Percentiles rank a stretch among this genome's conserved stretches.
phyloP scores from a whole-genome alignment of 2,797 vertebrate species.

The Gobio occitaniae region DNA sequence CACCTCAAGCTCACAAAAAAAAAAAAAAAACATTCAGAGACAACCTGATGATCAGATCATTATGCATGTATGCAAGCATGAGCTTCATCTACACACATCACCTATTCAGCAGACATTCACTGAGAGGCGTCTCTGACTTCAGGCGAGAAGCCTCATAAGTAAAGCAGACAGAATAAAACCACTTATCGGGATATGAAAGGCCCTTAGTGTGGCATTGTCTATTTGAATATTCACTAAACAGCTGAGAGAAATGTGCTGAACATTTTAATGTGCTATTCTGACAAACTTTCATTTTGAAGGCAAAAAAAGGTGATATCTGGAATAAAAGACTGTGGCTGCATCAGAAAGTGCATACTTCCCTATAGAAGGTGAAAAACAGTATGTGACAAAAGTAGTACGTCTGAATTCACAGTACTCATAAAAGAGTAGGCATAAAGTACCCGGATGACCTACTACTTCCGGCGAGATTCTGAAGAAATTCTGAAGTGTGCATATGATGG shows the following conservation, averaged over 20 bases:
- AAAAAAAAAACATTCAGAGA: not conserved
- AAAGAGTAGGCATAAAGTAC: too few relatives aligned
- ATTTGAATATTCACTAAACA: conserved; percentile 27
- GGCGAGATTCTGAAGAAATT: too few relatives aligned
- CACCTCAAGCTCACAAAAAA: conserved; percentile 3
- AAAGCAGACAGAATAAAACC: conserved; percentile 30
- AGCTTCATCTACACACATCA: conserved; percentile 29
- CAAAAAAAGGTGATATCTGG: not conserved
- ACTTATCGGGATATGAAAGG: conserved; percentile 1
- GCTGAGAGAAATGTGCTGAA: conserved; percentile 11
- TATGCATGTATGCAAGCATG: conserved; percentile 37
- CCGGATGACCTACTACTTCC: too few relatives aligned
- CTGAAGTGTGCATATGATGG: too few relatives aligned
- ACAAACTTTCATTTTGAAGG: not conserved
- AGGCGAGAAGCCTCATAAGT: conserved; percentile 17
- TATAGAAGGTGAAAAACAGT: too few relatives aligned
- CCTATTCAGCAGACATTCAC: conserved; percentile 9
- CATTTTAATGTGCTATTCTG: not conserved
- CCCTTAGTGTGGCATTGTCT: conserved; percentile 24
- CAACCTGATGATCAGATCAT: conserved; percentile 6
- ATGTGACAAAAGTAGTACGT: too few relatives aligned
- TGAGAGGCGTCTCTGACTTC: not conserved
- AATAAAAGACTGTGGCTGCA: not conserved
- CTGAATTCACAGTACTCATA: too few relatives aligned
- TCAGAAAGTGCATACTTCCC: too few relatives aligned